Percentiles rank a stretch among this genome's conserved stretches.
Conservation (phyloP, 2,113 vertebrate genomes). For the Grus americana region DNA sequence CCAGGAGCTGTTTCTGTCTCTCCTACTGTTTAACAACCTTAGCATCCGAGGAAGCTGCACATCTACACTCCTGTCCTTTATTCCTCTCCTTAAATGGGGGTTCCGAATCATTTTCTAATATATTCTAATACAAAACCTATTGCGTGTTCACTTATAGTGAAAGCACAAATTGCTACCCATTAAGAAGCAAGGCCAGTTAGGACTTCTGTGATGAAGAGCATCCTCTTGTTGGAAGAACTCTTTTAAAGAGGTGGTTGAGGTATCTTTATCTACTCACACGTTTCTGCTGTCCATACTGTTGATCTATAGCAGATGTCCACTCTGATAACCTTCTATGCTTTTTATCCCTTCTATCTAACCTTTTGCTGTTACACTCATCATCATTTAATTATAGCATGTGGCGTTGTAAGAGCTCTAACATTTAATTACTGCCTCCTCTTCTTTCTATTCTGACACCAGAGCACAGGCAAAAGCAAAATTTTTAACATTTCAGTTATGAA, state of each 20-base stretch:
- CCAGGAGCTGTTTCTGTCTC: neutral
- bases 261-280: neutral
- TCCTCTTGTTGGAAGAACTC: neutral
- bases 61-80: neutral
- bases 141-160: neutral
- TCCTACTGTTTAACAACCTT: constrained; percentile 11
- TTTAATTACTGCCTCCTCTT: neutral
- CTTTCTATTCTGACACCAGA: neutral
- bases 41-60: neutral
- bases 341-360: neutral
- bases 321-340: neutral
- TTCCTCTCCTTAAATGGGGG: neutral
- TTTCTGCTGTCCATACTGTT: neutral
- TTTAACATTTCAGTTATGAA: neutral
- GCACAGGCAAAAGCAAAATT: neutral
- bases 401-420: neutral
- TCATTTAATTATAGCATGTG: neutral
- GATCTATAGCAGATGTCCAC: neutral
- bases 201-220: neutral
- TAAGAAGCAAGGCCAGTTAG: neutral
- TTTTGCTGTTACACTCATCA: neutral
- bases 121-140: neutral
- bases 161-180: neutral
- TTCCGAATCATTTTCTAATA: neutral
- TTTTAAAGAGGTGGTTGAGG: neutral